phyloP scores from a whole-genome alignment of 2,888 invertebrate species.

The Choreutis nemorana region DNA sequence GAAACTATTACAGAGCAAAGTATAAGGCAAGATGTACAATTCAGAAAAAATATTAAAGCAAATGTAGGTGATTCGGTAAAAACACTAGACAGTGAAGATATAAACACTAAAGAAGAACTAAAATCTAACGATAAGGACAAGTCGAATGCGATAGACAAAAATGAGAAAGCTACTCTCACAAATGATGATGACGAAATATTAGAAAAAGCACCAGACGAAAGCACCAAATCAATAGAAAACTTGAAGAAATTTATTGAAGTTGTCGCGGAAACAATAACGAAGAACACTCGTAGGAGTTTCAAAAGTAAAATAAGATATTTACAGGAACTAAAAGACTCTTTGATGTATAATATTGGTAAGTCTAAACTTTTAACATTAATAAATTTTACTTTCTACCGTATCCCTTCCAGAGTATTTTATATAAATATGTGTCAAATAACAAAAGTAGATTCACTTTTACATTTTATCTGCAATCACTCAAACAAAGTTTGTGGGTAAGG shows the following conservation, averaged over 20 bases:
- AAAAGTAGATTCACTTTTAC: too few relatives aligned
- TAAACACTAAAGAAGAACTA: constrained; percentile 4
- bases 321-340: constrained; percentile 62
- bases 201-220: constrained; percentile 8
- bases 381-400: too few relatives aligned
- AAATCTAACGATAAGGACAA: not conserved
- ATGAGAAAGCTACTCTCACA: not conserved
- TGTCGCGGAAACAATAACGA: constrained; percentile 44
- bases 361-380: too few relatives aligned
- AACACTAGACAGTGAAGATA: too few relatives aligned
- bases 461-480: too few relatives aligned
- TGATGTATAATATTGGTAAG: constrained; percentile 74
- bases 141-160: not conserved
- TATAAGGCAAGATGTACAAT: not conserved
- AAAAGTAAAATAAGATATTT: constrained; percentile 68
- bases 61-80: too few relatives aligned
- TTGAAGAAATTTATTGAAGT: constrained; percentile 37
- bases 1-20: constrained; percentile 6
- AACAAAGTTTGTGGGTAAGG: too few relatives aligned
- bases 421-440: too few relatives aligned
- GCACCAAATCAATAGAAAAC: constrained; percentile 27
- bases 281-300: constrained; percentile 41
- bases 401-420: too few relatives aligned
- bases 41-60: constrained; percentile 2
- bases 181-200: not conserved